Conservation (phyloP, 2,113 vertebrate genomes). For the Mandrillus leucophaeus region DNA sequence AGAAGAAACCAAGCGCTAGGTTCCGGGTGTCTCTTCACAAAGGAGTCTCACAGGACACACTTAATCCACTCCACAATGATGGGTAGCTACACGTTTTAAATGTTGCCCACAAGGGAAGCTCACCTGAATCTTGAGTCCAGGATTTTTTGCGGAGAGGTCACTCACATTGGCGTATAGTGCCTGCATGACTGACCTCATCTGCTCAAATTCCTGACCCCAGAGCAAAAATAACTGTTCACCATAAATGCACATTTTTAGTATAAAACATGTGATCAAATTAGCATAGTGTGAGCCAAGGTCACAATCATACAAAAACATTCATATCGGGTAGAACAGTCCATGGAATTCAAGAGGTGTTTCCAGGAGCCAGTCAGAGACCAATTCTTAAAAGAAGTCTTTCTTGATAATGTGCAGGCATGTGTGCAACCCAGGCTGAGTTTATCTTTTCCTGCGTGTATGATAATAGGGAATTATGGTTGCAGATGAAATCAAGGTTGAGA, state of each 20-base stretch:
- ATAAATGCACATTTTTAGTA: neutral
- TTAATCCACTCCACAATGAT: neutral
- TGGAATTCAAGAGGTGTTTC: neutral
- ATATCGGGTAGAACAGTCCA: neutral
- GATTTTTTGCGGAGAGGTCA: neutral
- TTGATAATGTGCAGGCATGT: neutral
- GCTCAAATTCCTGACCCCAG: neutral
- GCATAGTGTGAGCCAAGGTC: neutral
- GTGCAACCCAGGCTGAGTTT: neutral
- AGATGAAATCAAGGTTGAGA: neutral
- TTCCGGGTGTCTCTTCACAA: neutral
- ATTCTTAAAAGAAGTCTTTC: neutral
- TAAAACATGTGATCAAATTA: neutral
- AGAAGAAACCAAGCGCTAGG: neutral
- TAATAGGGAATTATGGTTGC: neutral
- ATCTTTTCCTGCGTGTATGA: neutral
- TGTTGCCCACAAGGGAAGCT: neutral
- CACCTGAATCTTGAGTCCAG: neutral
- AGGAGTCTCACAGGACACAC: neutral
- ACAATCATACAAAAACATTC: neutral
- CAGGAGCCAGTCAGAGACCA: neutral
- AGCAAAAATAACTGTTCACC: neutral
- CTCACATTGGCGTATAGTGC: neutral
- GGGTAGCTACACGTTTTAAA: neutral
- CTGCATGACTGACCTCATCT: neutral